Percentiles rank a stretch among this genome's conserved stretches.
phyloP scores from a whole-genome alignment of 2,888 invertebrate species.

The Syrphus vitripennis region DNA sequence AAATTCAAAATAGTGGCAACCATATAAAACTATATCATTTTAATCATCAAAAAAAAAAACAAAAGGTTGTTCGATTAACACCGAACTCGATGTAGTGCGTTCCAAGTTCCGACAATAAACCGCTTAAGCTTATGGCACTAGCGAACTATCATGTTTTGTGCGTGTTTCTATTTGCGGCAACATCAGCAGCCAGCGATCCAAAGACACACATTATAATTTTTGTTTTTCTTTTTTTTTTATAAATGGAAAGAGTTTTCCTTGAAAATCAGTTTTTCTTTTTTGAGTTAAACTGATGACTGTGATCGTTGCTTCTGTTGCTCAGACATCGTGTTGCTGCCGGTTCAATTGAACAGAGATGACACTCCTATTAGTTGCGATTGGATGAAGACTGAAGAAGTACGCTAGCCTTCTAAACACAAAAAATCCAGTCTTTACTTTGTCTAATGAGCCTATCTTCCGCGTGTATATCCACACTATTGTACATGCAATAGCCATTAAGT shows the following conservation, averaged over 20 bases:
- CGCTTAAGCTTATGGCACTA: slow-evolving; percentile 6
- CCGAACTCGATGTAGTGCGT: not conserved
- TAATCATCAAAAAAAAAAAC: slow-evolving; percentile 61
- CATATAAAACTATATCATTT: slow-evolving; percentile 18
- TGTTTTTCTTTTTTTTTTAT: no score
- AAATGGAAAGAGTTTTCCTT: not conserved
- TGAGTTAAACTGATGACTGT: not conserved
- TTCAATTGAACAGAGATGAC: slow-evolving; percentile 45
- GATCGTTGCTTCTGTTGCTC: not conserved
- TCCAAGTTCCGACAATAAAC: slow-evolving; percentile 20
- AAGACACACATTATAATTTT: slow-evolving; percentile 15
- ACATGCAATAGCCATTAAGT: slow-evolving; percentile 46
- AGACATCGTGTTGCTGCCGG: not conserved
- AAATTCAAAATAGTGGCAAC: not conserved
- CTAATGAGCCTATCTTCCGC: slow-evolving; percentile 67
- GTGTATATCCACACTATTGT: slow-evolving; percentile 18
- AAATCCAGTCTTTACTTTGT: slow-evolving; percentile 27
- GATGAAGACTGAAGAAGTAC: slow-evolving; percentile 18
- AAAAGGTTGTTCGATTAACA: slow-evolving; percentile 60
- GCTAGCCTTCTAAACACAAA: not conserved
- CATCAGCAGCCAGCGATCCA: slow-evolving; percentile 1
- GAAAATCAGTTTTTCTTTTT: not conserved
- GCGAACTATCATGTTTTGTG: slow-evolving; percentile 1
- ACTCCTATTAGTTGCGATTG: slow-evolving; percentile 15
- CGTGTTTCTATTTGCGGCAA: slow-evolving; percentile 17